These are phyloP conservation scores for Drosophila conformis DNA, from an alignment of 2,888 invertebrate genomes.

Conservation along the genomic window DNA sequence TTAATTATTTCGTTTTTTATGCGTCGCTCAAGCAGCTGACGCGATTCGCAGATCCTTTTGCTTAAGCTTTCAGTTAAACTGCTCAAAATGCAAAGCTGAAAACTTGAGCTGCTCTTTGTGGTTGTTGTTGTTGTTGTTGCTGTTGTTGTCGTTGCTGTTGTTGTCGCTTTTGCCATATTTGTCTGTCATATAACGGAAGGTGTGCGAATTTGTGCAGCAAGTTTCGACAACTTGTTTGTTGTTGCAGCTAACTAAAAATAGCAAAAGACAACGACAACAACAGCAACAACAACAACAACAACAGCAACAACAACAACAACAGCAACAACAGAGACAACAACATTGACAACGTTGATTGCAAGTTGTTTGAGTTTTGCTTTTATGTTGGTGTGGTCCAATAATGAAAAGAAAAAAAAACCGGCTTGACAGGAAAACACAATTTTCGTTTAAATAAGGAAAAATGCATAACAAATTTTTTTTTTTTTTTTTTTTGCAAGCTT, in stretches of 20 bases:
- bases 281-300: slow-evolving; percentile 30
- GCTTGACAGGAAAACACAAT: slow-evolving; percentile 76
- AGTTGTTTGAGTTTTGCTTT: slow-evolving; percentile 70
- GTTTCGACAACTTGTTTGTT: slow-evolving; percentile 58
- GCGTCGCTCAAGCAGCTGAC: slow-evolving; percentile 31
- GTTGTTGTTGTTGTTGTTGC: slow-evolving; percentile 19
- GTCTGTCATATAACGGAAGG: slow-evolving; percentile 63
- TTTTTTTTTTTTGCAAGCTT: slow-evolving; percentile 1
- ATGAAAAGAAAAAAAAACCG: slow-evolving; percentile 65
- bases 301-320: slow-evolving; percentile 16
- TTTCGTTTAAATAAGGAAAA: slow-evolving; percentile 76
- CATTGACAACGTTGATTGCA: slow-evolving; percentile 65
- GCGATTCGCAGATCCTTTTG: slow-evolving; percentile 28
- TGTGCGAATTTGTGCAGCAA: slow-evolving; percentile 53
- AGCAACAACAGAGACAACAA: slow-evolving; percentile 24
- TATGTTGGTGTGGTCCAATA: slow-evolving; percentile 72
- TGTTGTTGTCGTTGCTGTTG: slow-evolving; percentile 10
- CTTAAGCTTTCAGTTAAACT: slow-evolving; percentile 23
- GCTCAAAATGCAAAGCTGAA: slow-evolving; percentile 52
- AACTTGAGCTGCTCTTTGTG: slow-evolving; percentile 27
- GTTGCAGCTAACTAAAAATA: slow-evolving; percentile 68
- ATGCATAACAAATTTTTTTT: slow-evolving; percentile 58
- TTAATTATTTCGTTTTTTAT: not conserved
- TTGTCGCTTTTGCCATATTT: slow-evolving; percentile 20
- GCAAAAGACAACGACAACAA: slow-evolving; percentile 41